Conservation (phyloP, 2,797 vertebrate genomes). For the Ispidina lecontei region DNA sequence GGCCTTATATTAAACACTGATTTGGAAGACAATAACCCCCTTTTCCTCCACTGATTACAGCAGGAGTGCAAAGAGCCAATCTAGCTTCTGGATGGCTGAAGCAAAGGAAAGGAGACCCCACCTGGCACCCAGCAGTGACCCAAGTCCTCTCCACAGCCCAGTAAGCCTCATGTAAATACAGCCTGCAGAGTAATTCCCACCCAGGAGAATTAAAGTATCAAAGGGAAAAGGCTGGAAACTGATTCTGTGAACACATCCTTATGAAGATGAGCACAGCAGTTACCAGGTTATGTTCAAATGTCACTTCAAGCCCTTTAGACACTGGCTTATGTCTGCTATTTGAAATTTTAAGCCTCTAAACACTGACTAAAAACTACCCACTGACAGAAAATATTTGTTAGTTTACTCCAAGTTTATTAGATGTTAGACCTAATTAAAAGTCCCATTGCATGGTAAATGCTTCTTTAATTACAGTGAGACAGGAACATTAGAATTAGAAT, state of each 20-base stretch:
- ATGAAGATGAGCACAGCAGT: rapidly evolving
- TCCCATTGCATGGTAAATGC: conserved; percentile 68
- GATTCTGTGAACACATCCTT: neutral
- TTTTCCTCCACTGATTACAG: neutral
- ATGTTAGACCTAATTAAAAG: conserved; percentile 75
- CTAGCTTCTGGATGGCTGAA: neutral
- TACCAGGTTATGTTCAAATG: neutral
- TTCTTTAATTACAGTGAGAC: conserved; percentile 73
- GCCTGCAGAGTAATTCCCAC: neutral
- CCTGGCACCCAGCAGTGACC: neutral
- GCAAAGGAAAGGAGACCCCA: neutral
- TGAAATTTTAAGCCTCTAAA: conserved; percentile 37
- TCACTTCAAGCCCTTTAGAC: neutral
- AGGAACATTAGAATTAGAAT: conserved; percentile 70
- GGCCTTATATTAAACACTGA: neutral
- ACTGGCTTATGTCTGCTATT: neutral
- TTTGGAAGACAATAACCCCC: neutral
- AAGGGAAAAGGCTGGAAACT: neutral
- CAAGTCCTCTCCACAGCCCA: neutral
- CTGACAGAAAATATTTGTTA: conserved; percentile 68
- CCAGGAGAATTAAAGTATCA: neutral
- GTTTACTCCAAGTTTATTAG: conserved; percentile 73
- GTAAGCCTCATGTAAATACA: neutral
- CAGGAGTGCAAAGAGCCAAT: neutral
- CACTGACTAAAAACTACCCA: conserved; percentile 52